Base-by-base conservation (phyloP, 2,888 invertebrate species). In the Drosophila pseudotakahashii region DNA sequence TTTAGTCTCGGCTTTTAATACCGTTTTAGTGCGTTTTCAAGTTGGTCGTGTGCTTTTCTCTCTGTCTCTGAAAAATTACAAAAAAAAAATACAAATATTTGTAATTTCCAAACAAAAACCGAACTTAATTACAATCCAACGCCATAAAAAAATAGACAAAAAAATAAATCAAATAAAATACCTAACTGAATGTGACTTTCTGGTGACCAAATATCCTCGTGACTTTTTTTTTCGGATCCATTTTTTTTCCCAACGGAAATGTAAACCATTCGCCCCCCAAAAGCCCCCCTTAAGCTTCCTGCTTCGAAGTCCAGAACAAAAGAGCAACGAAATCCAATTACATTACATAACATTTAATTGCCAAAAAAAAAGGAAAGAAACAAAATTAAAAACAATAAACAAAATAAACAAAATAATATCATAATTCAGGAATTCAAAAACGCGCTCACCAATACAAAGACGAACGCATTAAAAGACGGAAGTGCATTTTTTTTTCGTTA, bases 1-100 rank as follows among this genome's bases (percentile, higher is more conserved):
- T 89, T 89, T 78, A 83, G 85, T 84, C 89, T 88, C 86, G 85
- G 88, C 81, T 89, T 90, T 90, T 82, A 90, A 90, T 90, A 89
- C 85, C 89, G 89, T 89, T 90, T 90, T 89, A 89, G 89, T 84
- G 87, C 89, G 90, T 90, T 90, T 90, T 90, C 90, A 86, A 90
- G 90, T 90, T 89, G 89, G 90, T 90, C 89, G 90, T 90, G 90
- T 90, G 90, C 81, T 89, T 86, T 47, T 14, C 26, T 13, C 78
- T 86, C 75, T n/a, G n/a, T 75, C 59, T 59, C 61, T 57, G 55
- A 76, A 26, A 44, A 44, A 7, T 42, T 10, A 14, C 9, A 30
- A 26, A 7, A 30, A 30, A 19, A 19, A 19, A n/a, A n/a, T n/a
- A n/a, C n/a, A n/a, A n/a, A n/a, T n/a, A n/a, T n/a, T 23, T 47